Evolutionary conservation across 2,888 invertebrate genomes (phyloP).

Genomic region (Athetis lepigone): DNA sequence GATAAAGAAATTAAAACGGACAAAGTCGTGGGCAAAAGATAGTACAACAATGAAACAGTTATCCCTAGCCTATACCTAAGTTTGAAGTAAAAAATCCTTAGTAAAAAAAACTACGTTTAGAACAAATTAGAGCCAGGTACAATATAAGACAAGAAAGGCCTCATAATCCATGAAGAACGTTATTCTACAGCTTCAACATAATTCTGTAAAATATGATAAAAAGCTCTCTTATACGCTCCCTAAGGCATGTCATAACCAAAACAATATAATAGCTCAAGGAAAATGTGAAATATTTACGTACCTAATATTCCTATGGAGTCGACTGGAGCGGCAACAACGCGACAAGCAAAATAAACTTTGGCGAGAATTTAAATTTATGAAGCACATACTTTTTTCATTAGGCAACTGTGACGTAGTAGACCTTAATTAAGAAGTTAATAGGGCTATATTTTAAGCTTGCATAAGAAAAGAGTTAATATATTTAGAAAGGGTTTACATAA

Average conservation of each 20-base stretch:
- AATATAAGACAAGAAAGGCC: not conserved
- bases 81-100: not conserved
- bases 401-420: not conserved
- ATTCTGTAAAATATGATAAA: conserved; percentile 21
- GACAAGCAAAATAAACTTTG: conserved; percentile 11
- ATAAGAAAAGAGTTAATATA: not conserved
- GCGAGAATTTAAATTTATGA: conserved; percentile 33
- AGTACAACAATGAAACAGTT: not conserved
- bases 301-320: conserved; percentile 19
- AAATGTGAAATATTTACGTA: conserved; percentile 41
- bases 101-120: not conserved
- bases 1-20: too few relatives aligned
- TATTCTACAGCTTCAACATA: conserved; percentile 2
- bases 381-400: conserved; percentile 32
- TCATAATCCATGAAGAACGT: not conserved
- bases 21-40: too few relatives aligned
- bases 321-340: conserved; percentile 28
- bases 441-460: not conserved
- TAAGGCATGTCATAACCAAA: conserved; percentile 21
- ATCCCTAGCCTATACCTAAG: not conserved
- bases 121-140: not conserved
- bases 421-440: conserved; percentile 22
- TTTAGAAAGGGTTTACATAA: not conserved
- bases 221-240: conserved; percentile 23
- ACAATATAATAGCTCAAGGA: conserved; percentile 30